Evolutionary conservation across 64 coral and sea anemone species (phyloP).

Genomic region (Astreopora myriophthalma): DNA sequence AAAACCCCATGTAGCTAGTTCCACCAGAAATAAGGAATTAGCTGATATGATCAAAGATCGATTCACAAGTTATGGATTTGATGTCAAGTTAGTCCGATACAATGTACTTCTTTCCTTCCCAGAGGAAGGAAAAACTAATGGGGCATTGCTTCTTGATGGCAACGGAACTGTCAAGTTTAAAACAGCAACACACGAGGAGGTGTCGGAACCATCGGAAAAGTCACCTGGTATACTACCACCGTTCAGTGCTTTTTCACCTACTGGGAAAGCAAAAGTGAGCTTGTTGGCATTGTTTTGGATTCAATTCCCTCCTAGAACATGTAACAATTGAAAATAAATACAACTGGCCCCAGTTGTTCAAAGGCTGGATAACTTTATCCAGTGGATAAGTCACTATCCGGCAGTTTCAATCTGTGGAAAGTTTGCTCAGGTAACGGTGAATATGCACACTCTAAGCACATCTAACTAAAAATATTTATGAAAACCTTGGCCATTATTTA

Average conservation of each 20-base stretch:
- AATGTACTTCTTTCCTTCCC: conserved; percentile 93
- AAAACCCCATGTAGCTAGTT: conserved; percentile 79
- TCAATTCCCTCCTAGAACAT: neutral
- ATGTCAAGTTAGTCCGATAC: conserved; percentile 75
- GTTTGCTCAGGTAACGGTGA: no score
- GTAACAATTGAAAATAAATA: no score
- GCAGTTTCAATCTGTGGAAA: no score
- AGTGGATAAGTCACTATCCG: no score
- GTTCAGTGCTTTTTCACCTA: conserved; percentile 83
- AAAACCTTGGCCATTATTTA: no score
- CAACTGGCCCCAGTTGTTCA: no score
- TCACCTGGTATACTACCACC: conserved; percentile 72
- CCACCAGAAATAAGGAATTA: conserved; percentile 75
- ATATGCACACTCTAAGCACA: no score
- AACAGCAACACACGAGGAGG: conserved; percentile 65
- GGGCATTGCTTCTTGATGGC: conserved; percentile 62
- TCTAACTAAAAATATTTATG: no score
- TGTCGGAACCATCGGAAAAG: conserved; percentile 59
- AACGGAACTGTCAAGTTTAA: conserved; percentile 51
- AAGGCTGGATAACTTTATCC: no score
- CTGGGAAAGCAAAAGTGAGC: conserved; percentile 67
- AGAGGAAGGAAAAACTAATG: conserved; percentile 70
- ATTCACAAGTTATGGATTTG: conserved; percentile 82
- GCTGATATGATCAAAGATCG: conserved; percentile 65
- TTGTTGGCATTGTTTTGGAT: neutral